phyloP scores from a whole-genome alignment of 2,113 vertebrate genomes.

The Isurus oxyrinchus region DNA sequence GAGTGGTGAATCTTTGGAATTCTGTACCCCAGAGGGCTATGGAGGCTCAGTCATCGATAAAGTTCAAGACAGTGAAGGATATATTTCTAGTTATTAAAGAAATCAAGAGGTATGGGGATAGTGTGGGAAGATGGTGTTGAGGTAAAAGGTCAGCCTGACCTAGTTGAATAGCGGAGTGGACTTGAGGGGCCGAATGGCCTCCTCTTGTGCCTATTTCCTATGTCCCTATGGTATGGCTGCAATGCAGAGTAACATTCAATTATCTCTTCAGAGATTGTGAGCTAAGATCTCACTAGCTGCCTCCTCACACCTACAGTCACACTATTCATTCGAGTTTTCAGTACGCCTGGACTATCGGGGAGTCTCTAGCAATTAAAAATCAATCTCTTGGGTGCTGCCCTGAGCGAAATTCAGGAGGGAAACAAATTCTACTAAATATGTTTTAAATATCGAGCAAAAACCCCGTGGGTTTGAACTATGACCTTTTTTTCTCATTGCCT shows the following conservation, averaged over 20 bases:
- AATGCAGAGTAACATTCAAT: neutral
- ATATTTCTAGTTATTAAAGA: too few relatives aligned
- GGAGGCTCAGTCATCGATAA: too few relatives aligned
- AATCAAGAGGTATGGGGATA: too few relatives aligned
- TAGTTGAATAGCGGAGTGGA: too few relatives aligned
- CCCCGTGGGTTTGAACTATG: slow-evolving; percentile 17
- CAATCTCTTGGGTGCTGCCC: neutral
- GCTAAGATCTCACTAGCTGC: neutral
- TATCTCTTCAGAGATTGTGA: neutral
- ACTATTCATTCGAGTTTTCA: neutral
- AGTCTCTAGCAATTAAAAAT: neutral
- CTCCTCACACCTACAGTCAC: neutral
- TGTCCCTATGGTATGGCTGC: neutral
- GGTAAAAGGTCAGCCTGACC: too few relatives aligned
- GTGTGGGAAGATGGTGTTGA: too few relatives aligned
- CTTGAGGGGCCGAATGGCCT: too few relatives aligned
- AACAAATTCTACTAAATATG: neutral
- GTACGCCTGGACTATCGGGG: too few relatives aligned
- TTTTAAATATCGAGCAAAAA: slow-evolving; percentile 22
- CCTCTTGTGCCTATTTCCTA: too few relatives aligned
- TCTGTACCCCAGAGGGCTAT: too few relatives aligned
- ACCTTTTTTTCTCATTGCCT: neutral
- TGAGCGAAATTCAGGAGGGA: neutral
- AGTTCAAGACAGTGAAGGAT: too few relatives aligned
- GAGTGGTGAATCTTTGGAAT: too few relatives aligned